Conservation (phyloP, 2,797 vertebrate genomes). For the Phalloptychus januarius region DNA sequence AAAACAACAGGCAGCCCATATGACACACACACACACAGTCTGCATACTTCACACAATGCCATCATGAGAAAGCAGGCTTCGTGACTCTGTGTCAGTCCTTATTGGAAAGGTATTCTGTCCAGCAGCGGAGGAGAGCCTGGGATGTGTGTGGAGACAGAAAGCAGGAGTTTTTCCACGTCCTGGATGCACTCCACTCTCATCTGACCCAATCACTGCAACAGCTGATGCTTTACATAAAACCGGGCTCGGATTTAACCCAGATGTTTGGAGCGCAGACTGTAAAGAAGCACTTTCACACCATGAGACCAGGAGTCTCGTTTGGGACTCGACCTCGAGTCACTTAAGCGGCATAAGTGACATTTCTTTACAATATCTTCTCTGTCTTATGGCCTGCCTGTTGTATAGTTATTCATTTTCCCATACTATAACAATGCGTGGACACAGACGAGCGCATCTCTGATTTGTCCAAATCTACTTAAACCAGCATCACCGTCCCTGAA, state of each 20-base stretch:
- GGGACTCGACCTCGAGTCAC: too few species aligned
- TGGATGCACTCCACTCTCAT: neutral
- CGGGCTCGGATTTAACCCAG: neutral
- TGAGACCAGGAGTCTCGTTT: too few species aligned
- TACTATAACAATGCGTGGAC: neutral
- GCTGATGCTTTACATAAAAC: neutral
- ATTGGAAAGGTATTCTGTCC: neutral
- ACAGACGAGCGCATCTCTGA: neutral
- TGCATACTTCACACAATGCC: slow-evolving; percentile 13
- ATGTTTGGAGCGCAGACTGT: neutral
- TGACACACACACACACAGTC: neutral
- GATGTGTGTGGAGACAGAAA: neutral
- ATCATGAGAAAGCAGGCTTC: slow-evolving; percentile 10
- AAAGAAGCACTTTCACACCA: neutral
- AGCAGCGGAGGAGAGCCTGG: neutral
- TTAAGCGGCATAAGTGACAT: too few species aligned
- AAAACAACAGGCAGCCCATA: slow-evolving; percentile 37
- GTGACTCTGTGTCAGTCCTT: neutral
- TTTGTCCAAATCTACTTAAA: neutral
- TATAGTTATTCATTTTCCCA: neutral
- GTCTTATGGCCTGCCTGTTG: too few species aligned
- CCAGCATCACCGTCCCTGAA: too few species aligned
- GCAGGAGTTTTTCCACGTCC: neutral
- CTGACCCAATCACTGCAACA: neutral
- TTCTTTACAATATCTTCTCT: too few species aligned